A percentile compares a stretch with the other conserved stretches of the same genome.
Conservation (phyloP, 2,797 vertebrate genomes). For the Borostomias antarcticus region DNA sequence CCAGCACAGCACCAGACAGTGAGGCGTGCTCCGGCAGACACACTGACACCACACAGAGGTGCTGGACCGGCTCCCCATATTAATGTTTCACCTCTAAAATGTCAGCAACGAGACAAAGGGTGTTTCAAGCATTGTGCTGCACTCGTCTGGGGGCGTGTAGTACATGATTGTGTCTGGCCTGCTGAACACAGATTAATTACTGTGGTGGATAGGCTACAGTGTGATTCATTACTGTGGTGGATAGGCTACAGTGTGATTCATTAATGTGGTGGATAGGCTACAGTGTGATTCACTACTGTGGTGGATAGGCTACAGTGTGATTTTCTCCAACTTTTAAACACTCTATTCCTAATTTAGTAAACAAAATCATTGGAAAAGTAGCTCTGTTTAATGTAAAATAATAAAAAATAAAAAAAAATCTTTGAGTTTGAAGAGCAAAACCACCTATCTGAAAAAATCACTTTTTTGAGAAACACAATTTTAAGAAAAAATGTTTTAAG, state of each 20-base stretch:
- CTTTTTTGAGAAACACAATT: not conserved
- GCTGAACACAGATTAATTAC: too few relatives aligned
- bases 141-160: too few relatives aligned
- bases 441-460: too few relatives aligned
- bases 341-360: not conserved
- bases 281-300: too few relatives aligned
- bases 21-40: not conserved
- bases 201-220: too few relatives aligned
- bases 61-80: not conserved
- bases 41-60: not conserved
- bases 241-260: too few relatives aligned
- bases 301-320: too few relatives aligned
- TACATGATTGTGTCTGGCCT: too few relatives aligned
- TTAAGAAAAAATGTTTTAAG: not conserved
- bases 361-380: not conserved
- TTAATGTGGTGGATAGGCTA: too few relatives aligned
- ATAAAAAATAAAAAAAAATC: not conserved
- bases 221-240: too few relatives aligned
- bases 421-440: not conserved
- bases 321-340: not conserved
- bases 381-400: not conserved
- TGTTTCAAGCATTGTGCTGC: not conserved
- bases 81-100: not conserved
- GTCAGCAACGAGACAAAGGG: not conserved
- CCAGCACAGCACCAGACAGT: not conserved